Conservation (phyloP, 2,797 vertebrate genomes). For the Bradypodion pumilum region DNA sequence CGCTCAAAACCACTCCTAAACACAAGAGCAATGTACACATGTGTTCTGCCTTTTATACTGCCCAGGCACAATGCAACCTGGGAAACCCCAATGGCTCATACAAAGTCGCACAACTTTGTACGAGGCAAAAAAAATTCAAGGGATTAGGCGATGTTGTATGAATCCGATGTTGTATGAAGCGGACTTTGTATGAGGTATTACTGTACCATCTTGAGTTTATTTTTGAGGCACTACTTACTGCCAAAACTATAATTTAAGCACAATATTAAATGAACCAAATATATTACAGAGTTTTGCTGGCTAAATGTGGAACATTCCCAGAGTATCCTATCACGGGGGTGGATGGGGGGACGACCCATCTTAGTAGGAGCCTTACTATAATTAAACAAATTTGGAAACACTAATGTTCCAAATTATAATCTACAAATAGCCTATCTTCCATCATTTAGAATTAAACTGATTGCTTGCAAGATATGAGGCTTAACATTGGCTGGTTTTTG, state of each 20-base stretch:
- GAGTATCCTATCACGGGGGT: constrained; percentile 44
- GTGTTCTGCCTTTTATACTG: too few relatives aligned
- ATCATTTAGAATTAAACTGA: constrained; percentile 46
- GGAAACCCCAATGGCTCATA: too few relatives aligned
- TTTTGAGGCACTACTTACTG: constrained; percentile 33
- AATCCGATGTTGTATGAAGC: too few relatives aligned
- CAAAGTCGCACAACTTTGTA: too few relatives aligned
- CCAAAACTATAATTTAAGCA: constrained; percentile 25
- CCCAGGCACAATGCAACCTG: too few relatives aligned
- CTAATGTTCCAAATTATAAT: constrained; percentile 59
- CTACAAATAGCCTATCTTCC: constrained; percentile 59
- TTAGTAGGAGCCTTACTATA: constrained; percentile 47
- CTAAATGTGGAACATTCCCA: constrained; percentile 50
- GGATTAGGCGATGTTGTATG: too few relatives aligned
- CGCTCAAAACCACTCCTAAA: too few relatives aligned
- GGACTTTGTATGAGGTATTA: too few relatives aligned
- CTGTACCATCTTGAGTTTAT: constrained; percentile 25
- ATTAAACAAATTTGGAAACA: constrained; percentile 62
- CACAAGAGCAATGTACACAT: too few relatives aligned
- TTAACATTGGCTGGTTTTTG: constrained; percentile 52
- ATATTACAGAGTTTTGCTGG: constrained; percentile 42
- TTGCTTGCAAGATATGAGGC: constrained; percentile 60
- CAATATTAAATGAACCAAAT: constrained; percentile 47
- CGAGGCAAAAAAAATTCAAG: too few relatives aligned
- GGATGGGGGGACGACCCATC: too few relatives aligned